Conservation (phyloP, 2,888 invertebrate genomes). For the Ceriagrion tenellum region DNA sequence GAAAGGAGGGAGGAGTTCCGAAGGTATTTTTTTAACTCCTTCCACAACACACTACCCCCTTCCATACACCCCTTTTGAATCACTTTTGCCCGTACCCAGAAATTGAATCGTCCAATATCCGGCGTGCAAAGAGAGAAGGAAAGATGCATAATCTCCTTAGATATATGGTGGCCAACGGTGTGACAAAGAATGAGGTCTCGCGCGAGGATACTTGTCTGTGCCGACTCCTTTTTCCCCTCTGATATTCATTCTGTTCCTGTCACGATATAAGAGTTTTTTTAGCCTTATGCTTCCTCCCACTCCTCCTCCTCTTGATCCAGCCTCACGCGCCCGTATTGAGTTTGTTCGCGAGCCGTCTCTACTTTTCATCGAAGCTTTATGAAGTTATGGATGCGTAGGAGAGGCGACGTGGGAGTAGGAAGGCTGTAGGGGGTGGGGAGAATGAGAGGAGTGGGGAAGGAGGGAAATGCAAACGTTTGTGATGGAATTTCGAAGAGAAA, state of each 20-base stretch:
- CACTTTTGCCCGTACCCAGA: neutral
- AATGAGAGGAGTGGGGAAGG: neutral
- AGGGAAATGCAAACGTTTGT: neutral
- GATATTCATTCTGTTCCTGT: no score
- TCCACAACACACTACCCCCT: neutral
- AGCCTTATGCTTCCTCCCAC: neutral
- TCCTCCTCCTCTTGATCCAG: neutral
- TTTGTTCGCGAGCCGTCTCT: constrained; percentile 8
- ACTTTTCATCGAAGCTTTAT: neutral
- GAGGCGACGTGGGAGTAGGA: neutral
- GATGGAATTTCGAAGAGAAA: neutral
- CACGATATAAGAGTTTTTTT: neutral
- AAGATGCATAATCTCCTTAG: neutral
- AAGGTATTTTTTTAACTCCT: neutral
- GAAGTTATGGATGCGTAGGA: neutral
- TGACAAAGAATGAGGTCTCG: neutral
- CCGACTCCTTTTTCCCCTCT: no score
- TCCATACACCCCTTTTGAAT: neutral
- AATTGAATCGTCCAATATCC: constrained; percentile 8
- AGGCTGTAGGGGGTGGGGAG: neutral
- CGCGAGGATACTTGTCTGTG: neutral
- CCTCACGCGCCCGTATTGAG: neutral
- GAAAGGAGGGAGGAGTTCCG: neutral
- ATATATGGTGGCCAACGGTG: neutral
- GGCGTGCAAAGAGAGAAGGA: neutral